Base-by-base conservation (phyloP, 1,140 invertebrate genomes). In the Diuraphis noxia region DNA sequence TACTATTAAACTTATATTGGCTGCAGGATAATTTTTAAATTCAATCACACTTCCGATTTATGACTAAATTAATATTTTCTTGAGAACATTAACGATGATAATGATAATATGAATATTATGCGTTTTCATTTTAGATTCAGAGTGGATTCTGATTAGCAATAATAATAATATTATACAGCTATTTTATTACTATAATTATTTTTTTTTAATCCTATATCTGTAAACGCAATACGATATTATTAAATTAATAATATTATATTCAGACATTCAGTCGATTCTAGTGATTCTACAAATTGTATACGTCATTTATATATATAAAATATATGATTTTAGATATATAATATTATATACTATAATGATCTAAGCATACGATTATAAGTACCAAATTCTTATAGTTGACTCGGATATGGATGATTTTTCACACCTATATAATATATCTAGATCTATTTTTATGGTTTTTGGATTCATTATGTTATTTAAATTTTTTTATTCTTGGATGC, bases 361-460 rank as follows among this genome's bases (percentile, higher is more conserved):
- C 52, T 30, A 10, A 30, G 25, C 8, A 56, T 56, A 56, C 52
- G 52, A 56, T 56, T 25, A 1, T 25, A 30, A 56, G 52, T 56
- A 56, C 52, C 25, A 30, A 63, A 63, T 63, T 63, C 25, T 63
- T 63, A 13, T 79, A 7, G 79, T 82, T 82, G 79, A 82, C 79
- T 9, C 9, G 9, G 79, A 82, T 40, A 82, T 82, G 79, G 79
- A 82, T 82, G 38, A 82, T 82, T 82, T 82, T 82, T 82, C 79
- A 82, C 79, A 81, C 79, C 8, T 40, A 3, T 63, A n/a, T 63
- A 3, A 3, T 63, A n/a, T 63, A 3, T 63, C 8, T 81, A 17
- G 34, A 38, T 38, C 79, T 30, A n/a, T 82, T 82, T 38, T 41
- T 82, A 41, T 82, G 79, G 38, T 41, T 38, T 41, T 82, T 82